Evolutionary conservation across 2,888 invertebrate species (phyloP), one percentile per base, ranked within the genome.

Genomic region (Perizoma flavofasciatum): DNA sequence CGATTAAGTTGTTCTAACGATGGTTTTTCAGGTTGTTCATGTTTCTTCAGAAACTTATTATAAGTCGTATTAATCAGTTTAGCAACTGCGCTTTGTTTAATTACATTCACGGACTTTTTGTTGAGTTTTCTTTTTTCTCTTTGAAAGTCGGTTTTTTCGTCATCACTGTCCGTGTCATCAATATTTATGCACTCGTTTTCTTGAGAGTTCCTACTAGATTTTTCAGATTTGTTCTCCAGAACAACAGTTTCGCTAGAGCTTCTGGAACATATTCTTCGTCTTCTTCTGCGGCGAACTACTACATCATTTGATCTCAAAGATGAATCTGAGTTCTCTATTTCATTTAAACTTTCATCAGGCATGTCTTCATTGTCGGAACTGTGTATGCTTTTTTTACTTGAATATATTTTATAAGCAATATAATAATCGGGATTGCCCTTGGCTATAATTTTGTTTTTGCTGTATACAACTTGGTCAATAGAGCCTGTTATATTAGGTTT

Each of bases 111-210:
- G 0, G n/a, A 4, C 0, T 34, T 44, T 0, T 43, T 53, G n/a
- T 35, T 32, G 5, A 5, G 43, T n/a, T 34, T 22, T 47, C 7
- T 47, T 44, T 44, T 48, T 61, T 5, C 57, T 54, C 45, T 66
- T 64, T 6, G 44, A 44, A 41, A 52, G 68, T 49, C 51, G 34
- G 52, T 70, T 61, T 61, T 66, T 33, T 70, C 75, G 35, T 75
- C 72, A 35, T 72, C 77, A 68, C 73, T 77, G 8, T 83, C 83
- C 37, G 86, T 83, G 63, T 87, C 88, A 52, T 82, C 84, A 65
- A 89, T 78, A 57, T 75, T 78, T 45, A 88, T 85, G 59, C 79
- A 88, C 57, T 81, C 82, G 58, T 71, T 35, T 55, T 41, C 41
- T 51, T 37, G 11, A 33, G n/a, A 51, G 50, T 57, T 45, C 5